These are phyloP conservation scores for Papilio dardanus DNA, from an alignment of 1,140 invertebrate genomes.

Conservation along the genomic window DNA sequence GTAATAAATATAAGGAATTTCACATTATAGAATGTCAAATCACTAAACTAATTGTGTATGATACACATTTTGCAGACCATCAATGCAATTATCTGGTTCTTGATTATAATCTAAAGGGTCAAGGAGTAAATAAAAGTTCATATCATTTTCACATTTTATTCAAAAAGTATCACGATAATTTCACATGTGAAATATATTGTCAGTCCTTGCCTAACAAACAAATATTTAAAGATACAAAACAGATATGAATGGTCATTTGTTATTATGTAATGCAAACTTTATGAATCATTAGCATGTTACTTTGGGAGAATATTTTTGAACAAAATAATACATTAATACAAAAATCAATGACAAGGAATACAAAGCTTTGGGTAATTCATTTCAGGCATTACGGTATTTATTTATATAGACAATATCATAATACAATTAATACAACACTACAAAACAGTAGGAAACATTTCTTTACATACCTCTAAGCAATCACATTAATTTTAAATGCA, in stretches of 20 bases:
- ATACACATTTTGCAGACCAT: too few relatives aligned
- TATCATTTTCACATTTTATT: constrained; percentile 65
- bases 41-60: too few relatives aligned
- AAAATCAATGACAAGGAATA: constrained; percentile 29
- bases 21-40: too few relatives aligned
- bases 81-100: too few relatives aligned
- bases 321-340: constrained; percentile 25
- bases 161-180: constrained; percentile 75
- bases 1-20: too few relatives aligned
- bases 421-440: constrained; percentile 36
- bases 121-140: constrained; percentile 36
- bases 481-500: constrained; percentile 34
- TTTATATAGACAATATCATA: constrained; percentile 34
- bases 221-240: constrained; percentile 44
- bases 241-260: constrained; percentile 32
- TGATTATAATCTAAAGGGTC: too few relatives aligned
- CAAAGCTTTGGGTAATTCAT: constrained; percentile 12
- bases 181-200: constrained; percentile 73
- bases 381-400: constrained; percentile 33
- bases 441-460: constrained; percentile 30
- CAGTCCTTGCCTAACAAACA: constrained; percentile 59
- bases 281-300: background rate
- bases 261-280: constrained; percentile 27
- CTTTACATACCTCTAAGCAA: constrained; percentile 35
- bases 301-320: constrained; percentile 1